Base-by-base conservation (phyloP, 1,140 invertebrate species). In the Diorhabda carinulata region DNA sequence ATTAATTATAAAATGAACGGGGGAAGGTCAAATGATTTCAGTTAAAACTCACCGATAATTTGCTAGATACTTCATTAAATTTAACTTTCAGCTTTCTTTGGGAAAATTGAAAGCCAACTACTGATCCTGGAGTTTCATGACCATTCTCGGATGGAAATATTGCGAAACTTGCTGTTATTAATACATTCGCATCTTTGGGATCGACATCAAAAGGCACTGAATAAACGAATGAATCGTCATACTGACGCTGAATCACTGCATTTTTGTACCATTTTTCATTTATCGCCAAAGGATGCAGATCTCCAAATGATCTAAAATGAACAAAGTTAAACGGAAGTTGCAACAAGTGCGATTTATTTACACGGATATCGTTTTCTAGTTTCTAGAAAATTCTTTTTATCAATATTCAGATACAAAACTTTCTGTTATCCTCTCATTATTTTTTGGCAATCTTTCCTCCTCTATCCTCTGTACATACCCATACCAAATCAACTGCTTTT, bases 251-350 rank as follows among this genome's bases (percentile, higher is more conserved):
- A 56, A 97, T 86, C 3, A 97, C 92, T 3, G 96, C 94, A 61
- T 92, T 89, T 78, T 92, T 92, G 78, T 98, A 98, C 92, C 95
- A 98, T 0, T 91, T 88, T 79, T 97, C 95, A 78, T 97, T 92
- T 25, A 96, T 92, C 1, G 95, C 90, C 64, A 87, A 86, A 9
- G 87, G 88, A 79, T 96, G 88, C 41, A 87, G 81, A 73, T 93
- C 89, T 40, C 92, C 91, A 78, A 96, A 96, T 68, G 90, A 88
- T 7, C 88, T 91, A 77, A 78, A 79, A 57, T 77, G 40, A 67
- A 68, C 40, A 64, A 66, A 66, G 59, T 74, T 63, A 25, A 25
- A 25, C 25, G 25, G 2, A 25, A 25, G 25, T 25, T 25, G 25
- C 25, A 25, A 25, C 25, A 25, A 25, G 25, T 1, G 25, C 25